Conservation (phyloP, 2,888 invertebrate species). For the Augiades crinisus region DNA sequence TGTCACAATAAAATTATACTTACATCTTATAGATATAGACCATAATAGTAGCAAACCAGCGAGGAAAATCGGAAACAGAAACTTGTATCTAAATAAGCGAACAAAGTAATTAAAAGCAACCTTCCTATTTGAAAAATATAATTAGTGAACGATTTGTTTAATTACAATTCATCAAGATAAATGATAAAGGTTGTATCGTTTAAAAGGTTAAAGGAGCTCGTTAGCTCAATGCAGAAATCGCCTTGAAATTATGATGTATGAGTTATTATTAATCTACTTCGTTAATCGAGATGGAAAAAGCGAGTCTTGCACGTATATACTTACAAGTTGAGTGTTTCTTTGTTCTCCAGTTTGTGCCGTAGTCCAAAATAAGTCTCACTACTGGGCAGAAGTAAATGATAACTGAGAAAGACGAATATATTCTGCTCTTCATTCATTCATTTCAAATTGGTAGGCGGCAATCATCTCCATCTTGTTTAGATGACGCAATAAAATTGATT, state of each 20-base stretch:
- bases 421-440: no score
- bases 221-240: conserved; percentile 18
- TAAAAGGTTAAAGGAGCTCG: conserved; percentile 22
- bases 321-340: no score
- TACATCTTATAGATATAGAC: no score
- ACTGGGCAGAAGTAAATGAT: no score
- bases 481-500: no score
- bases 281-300: not conserved
- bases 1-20: no score
- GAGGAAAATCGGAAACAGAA: not conserved
- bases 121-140: conserved; percentile 19
- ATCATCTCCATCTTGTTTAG: no score
- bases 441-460: no score
- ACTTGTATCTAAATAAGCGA: conserved; percentile 1
- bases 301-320: no score
- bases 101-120: conserved; percentile 17
- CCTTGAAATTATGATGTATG: conserved; percentile 18
- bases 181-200: conserved; percentile 8
- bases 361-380: no score
- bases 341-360: no score
- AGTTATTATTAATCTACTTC: conserved; percentile 13
- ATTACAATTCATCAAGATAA: conserved; percentile 16
- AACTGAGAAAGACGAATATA: no score
- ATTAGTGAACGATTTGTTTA: conserved; percentile 21
- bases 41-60: not conserved